Percentiles rank a stretch among this genome's conserved stretches.
Conservation (phyloP, 2,888 invertebrate genomes). For the Sarcophaga carnaria region DNA sequence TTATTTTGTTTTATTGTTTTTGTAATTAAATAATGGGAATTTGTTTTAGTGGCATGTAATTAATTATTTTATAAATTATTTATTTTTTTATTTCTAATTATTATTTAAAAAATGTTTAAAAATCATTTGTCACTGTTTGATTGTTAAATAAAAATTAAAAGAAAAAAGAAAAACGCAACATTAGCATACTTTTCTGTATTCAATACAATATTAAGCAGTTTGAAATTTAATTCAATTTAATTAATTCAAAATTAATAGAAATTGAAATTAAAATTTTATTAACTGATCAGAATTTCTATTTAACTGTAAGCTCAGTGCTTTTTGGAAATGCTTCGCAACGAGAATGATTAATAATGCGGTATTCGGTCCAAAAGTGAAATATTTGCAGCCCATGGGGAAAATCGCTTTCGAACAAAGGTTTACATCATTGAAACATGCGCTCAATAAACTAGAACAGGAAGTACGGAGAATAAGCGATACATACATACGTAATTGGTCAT, state of each 20-base stretch:
- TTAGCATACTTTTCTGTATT: not conserved
- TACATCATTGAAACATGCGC: too few relatives aligned
- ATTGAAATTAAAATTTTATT: too few relatives aligned
- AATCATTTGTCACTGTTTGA: not conserved
- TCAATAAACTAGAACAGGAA: too few relatives aligned
- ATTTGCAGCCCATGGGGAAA: too few relatives aligned
- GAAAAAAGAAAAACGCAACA: not conserved
- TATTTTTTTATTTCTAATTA: not conserved
- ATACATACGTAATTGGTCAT: too few relatives aligned
- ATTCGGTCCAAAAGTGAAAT: too few relatives aligned
- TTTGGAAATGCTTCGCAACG: too few relatives aligned
- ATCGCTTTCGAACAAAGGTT: too few relatives aligned
- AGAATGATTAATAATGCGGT: too few relatives aligned
- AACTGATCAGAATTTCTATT: too few relatives aligned
- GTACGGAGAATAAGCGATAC: too few relatives aligned
- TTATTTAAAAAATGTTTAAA: not conserved
- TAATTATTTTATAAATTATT: not conserved
- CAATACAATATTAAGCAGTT: not conserved
- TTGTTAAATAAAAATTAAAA: not conserved
- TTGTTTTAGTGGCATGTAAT: not conserved
- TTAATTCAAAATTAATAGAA: not conserved
- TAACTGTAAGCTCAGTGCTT: too few relatives aligned
- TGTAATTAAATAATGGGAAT: not conserved
- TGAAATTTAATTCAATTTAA: not conserved
- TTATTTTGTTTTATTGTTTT: not conserved